Percentiles rank a stretch among this genome's conserved stretches.
phyloP scores from a whole-genome alignment of 92 coral and sea anemone species.

The Parazoanthus swiftii region DNA sequence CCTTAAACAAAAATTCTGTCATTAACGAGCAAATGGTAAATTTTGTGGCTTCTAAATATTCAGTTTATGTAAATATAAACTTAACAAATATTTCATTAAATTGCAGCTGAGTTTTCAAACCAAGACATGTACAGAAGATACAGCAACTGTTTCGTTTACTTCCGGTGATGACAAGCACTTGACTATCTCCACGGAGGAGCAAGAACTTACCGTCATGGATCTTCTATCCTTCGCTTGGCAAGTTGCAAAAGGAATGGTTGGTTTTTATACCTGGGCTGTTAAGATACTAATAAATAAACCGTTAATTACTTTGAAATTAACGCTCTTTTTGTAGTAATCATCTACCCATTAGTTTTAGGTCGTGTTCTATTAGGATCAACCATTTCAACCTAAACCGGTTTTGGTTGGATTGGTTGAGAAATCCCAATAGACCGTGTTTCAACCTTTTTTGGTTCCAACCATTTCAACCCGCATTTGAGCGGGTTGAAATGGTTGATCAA shows the following conservation, averaged over 20 bases:
- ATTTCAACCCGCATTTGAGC: too few relatives aligned
- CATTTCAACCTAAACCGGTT: too few relatives aligned
- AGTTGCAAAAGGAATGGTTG: constrained; percentile 36
- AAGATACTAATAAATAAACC: not conserved
- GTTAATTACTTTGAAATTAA: too few relatives aligned
- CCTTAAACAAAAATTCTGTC: too few relatives aligned
- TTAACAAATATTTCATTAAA: not conserved
- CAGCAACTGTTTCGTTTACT: not conserved
- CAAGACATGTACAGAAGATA: not conserved
- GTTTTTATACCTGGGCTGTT: not conserved
- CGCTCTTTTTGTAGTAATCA: too few relatives aligned
- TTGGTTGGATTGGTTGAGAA: too few relatives aligned
- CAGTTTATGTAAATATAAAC: not conserved
- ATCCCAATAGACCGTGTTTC: too few relatives aligned
- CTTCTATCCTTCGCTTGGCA: constrained; percentile 40
- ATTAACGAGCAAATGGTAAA: too few relatives aligned
- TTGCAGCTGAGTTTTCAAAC: constrained; percentile 1
- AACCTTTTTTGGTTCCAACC: too few relatives aligned
- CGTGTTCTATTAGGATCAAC: too few relatives aligned
- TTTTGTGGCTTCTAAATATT: not conserved
- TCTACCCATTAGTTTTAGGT: too few relatives aligned
- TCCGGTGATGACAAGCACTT: not conserved
- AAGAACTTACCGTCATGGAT: not conserved
- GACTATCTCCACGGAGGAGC: not conserved
- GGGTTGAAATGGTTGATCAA: too few relatives aligned